Evolutionary conservation across 2,888 invertebrate genomes (phyloP).

Genomic region (Amiota communis): DNA sequence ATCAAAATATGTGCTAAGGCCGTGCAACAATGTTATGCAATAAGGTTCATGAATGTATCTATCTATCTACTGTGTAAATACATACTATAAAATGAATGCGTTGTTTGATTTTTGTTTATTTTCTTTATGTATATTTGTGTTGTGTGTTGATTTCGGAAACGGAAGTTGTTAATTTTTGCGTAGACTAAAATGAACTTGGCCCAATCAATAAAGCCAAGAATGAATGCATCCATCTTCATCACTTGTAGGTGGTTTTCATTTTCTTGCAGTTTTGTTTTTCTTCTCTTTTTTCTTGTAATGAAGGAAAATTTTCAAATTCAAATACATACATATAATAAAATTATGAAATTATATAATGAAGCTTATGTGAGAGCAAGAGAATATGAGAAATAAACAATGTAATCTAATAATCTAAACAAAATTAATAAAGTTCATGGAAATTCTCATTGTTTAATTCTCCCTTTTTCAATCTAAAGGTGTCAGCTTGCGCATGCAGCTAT

Average conservation of each 20-base stretch:
- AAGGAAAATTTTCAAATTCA: too few relatives aligned
- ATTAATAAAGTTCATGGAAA: constrained; percentile 20
- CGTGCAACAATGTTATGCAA: constrained; percentile 18
- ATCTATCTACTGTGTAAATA: neutral
- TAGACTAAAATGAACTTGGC: constrained; percentile 8
- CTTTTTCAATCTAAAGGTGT: too few relatives aligned
- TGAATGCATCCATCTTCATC: neutral
- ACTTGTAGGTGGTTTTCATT: too few relatives aligned
- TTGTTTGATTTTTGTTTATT: neutral
- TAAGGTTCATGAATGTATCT: neutral
- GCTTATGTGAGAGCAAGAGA: too few relatives aligned
- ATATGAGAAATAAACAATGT: too few relatives aligned
- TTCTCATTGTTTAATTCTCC: too few relatives aligned
- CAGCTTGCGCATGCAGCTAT: neutral
- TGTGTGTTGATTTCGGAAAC: constrained; percentile 27
- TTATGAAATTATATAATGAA: too few relatives aligned
- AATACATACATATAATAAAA: too few relatives aligned
- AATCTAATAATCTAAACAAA: too few relatives aligned
- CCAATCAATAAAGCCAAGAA: neutral
- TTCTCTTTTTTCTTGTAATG: too few relatives aligned
- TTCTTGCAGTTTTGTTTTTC: too few relatives aligned
- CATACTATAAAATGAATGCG: neutral
- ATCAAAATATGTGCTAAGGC: constrained; percentile 23
- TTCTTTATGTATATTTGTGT: neutral
- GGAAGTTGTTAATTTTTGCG: constrained; percentile 23